Evolutionary conservation across 2,797 vertebrate genomes (phyloP), one percentile per base, ranked within the genome.

Genomic region (Manis pentadactyla): DNA sequence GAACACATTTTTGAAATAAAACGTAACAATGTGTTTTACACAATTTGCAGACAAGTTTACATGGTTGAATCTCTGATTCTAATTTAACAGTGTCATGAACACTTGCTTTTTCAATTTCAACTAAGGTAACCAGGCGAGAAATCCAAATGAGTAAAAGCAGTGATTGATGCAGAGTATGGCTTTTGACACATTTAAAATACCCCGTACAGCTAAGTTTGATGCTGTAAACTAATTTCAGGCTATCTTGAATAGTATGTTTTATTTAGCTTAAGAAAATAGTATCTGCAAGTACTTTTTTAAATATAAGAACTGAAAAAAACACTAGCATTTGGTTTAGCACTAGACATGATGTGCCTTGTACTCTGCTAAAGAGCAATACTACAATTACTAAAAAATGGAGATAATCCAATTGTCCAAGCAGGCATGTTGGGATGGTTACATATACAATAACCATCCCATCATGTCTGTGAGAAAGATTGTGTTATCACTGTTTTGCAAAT

Each of bases 91-190:
- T 59, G 66, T 86, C 2, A 0, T 63, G 73, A 95, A 75, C 37
- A 25, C 42, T 97, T 91, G 84, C 85, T 91, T 97, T 96, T 94
- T 79, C 73, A 95, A 75, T 94, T 97, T 83, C 53, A 31, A 90
- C 75, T 89, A 85, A 87, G 31, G 81, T 92, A 89, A 90, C 66
- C 21, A 12, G 74, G 19, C 55, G 94, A 82, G 75, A 92, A 85
- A 88, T 83, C 49, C n/a, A 94, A 93, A 95, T 92, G 77, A 82
- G 49, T 96, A 55, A 53, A 95, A 87, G 59, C 29, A 61, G 27
- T 92, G 91, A 92, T 39, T 69, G 83, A 94, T 53, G 5, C 69
- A 73, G 51, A 89, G 1, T 34, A 39, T 90, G 55, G 1, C n/a
- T 88, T 93, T 92, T 75, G 86, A 95, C 74, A 77, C 21, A 63